Evolutionary conservation across 2,797 vertebrate genomes (phyloP), one percentile per base, ranked within the genome.

Genomic region (Odontamblyopus lacepedii): DNA sequence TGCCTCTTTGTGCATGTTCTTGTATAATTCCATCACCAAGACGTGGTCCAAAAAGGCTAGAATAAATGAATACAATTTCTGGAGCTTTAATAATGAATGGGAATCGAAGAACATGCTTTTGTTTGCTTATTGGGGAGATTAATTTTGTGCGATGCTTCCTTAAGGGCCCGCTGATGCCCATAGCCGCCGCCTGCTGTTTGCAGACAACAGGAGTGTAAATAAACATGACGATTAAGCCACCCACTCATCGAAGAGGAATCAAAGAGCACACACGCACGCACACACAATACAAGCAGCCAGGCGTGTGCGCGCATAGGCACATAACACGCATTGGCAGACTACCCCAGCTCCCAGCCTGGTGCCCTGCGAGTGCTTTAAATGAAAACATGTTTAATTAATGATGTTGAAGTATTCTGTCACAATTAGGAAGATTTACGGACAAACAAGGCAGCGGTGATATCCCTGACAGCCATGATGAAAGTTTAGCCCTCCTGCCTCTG

Each of bases 321-420:
- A 67, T 26, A 84, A 76, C 32, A 81, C 75, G 74, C 77, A 77
- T 78, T 82, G 85, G 83, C 73, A 81, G 78, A 69, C 76, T 80
- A 87, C 80, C 88, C 87, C 67, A 89, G 85, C 84, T 72, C 80
- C 84, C 76, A 82, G 83, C 76, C 81, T 78, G 88, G 92, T 84
- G 91, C 94, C 94, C 76, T 91, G 92, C 85, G 88, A 95, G 95
- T 92, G 89, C 93, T 94, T 95, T 89, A 96, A 97, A 97, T 96
- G 95, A 97, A 96, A 96, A 94, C 95, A 95, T 95, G 95, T 96
- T 96, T 96, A 97, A 97, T 98, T 97, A 97, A 98, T 96, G 96
- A 96, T 95, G 95, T 95, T 95, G 95, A 95, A 96, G 95, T 94
- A 95, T 95, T 96, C 96, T 96, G 95, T 97, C 96, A 97, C 95